Percentiles rank a stretch among this genome's conserved stretches.
phyloP scores from a whole-genome alignment of 2,113 vertebrate species.

The Stercorarius parasiticus region DNA sequence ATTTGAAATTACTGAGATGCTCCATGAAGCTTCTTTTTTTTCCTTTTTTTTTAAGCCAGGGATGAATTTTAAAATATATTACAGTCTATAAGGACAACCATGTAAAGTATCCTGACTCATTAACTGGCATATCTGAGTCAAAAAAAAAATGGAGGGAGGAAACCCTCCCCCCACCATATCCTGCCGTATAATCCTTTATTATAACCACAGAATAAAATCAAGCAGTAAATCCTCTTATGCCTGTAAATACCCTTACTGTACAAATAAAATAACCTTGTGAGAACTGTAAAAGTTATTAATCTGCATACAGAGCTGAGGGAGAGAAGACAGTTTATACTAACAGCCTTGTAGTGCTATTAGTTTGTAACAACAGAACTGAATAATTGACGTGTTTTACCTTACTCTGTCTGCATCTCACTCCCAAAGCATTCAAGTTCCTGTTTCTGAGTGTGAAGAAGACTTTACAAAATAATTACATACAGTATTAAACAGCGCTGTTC shows the following conservation, averaged over 20 bases:
- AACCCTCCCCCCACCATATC: background rate
- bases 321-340: background rate
- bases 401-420: background rate
- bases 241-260: background rate
- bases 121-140: background rate
- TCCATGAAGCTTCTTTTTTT: background rate
- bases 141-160: background rate
- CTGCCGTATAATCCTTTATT: background rate
- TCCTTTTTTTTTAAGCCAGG: background rate
- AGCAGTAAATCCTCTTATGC: background rate
- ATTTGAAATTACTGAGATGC: background rate
- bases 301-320: background rate
- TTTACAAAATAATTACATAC: background rate
- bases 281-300: background rate
- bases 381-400: background rate
- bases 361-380: background rate
- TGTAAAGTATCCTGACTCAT: background rate
- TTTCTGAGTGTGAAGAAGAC: background rate
- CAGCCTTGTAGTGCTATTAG: background rate
- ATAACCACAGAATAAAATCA: background rate
- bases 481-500: background rate
- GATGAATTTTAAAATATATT: background rate
- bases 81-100: background rate
- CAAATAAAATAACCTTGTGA: background rate
- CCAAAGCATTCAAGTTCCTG: background rate